Conservation (phyloP, 2,113 vertebrate genomes). For the Mus musculus region DNA sequence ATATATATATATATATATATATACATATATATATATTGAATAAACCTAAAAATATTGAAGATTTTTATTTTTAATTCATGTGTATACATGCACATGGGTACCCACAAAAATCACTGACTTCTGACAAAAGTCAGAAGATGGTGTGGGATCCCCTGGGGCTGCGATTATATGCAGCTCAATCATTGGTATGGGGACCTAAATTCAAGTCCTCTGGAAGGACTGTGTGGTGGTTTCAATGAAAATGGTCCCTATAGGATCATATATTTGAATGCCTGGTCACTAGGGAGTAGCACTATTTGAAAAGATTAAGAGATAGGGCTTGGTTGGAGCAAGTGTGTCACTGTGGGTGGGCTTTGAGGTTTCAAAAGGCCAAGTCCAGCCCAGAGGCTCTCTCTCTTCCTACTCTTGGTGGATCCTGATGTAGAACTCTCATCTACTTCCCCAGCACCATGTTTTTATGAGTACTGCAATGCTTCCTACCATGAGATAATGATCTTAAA, state of each 20-base stretch:
- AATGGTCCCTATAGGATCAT: neutral
- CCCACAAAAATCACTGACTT: neutral
- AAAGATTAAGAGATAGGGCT: neutral
- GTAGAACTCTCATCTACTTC: neutral
- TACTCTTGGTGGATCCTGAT: neutral
- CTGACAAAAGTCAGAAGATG: neutral
- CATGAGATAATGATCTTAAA: neutral
- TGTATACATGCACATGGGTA: neutral
- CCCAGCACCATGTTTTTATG: neutral
- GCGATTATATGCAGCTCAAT: neutral
- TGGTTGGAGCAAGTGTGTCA: neutral
- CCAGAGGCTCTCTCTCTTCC: neutral
- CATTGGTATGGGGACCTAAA: neutral
- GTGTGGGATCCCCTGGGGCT: neutral
- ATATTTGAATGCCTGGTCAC: neutral
- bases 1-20: too few relatives aligned
- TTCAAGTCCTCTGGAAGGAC: neutral
- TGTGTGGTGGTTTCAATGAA: neutral
- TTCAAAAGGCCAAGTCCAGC: neutral
- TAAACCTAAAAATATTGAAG: neutral
- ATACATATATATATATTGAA: neutral
- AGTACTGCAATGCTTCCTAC: neutral
- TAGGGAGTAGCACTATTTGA: neutral
- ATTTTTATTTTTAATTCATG: neutral
- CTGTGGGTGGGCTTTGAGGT: neutral